Evolutionary conservation across 2,888 invertebrate species (phyloP), one percentile per base, ranked within the genome.

Genomic region (Calameuta pallipes): DNA sequence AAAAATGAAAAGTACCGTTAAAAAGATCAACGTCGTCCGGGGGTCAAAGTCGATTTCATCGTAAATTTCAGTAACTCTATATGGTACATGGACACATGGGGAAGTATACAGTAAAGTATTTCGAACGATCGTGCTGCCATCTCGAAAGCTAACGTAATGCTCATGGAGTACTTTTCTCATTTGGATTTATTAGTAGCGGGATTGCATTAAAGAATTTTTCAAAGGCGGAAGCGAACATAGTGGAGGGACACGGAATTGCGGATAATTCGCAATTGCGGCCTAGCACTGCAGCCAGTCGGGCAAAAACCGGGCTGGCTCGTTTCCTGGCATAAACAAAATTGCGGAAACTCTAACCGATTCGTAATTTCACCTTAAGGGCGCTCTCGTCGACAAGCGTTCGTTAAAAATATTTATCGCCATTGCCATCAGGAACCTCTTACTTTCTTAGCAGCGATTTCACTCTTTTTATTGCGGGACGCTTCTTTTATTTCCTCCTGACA

Each of bases 251-350:
- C 74, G 80, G 80, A 86, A 86, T 86, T 84, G 82, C 83, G 82
- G 82, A 83, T 86, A 84, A 86, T 86, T 86, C 82, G 81, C 83
- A 86, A 86, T 86, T 84, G 84, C 80, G 78, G 79, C 33, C 74
- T 41, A 30, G 79, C 77, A 0, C 15, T 35, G 15, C 23, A 6
- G 35, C 11, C 74, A 15, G 31, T 35, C 36, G 36, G 36, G 23
- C 12, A 71, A 70, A 31, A 71, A 71, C 3, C 71, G 4, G 36
- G 33, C 23, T 74, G 74, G 3, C 56, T 35, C 74, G 36, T 74
- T 74, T 74, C 37, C 74, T 35, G 74, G 37, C 74, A 13, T 71
- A 34, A 74, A 74, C 74, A 23, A 74, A 74, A 34, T 74, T 35
- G 31, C 74, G 74, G 36, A 74, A 35, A 35, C 34, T 35, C 15